Conservation (phyloP, 2,888 invertebrate genomes). For the Leptinotarsa juncta region DNA sequence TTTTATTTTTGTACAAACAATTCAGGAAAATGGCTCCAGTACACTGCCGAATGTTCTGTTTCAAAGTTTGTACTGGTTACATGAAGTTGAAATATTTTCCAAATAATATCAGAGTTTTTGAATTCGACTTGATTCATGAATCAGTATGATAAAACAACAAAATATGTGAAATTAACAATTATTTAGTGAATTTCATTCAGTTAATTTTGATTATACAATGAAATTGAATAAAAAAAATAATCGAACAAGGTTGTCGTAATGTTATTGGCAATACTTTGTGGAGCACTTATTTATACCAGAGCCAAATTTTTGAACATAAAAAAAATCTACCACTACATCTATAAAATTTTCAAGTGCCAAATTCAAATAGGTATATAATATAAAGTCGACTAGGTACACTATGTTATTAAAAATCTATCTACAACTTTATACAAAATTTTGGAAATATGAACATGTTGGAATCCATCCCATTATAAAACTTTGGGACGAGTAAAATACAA, state of each 20-base stretch:
- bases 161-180: too few relatives aligned
- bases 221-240: background rate
- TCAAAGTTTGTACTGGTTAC: too few relatives aligned
- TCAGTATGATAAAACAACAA: too few relatives aligned
- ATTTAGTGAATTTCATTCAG: too few relatives aligned
- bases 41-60: background rate
- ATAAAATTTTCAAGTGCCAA: constrained; percentile 57
- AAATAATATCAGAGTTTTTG: too few relatives aligned
- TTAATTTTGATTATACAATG: background rate
- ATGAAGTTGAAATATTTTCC: too few relatives aligned
- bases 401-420: constrained; percentile 60
- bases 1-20: constrained; percentile 38
- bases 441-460: constrained; percentile 51
- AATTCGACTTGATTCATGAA: too few relatives aligned
- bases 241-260: background rate
- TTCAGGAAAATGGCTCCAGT: constrained; percentile 29
- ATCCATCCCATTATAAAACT: constrained; percentile 30
- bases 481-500: constrained; percentile 40
- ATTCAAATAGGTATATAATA: constrained; percentile 52
- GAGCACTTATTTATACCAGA: constrained; percentile 7
- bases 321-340: constrained; percentile 47
- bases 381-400: constrained; percentile 60
- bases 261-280: background rate
- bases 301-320: constrained; percentile 24
- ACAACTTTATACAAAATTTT: constrained; percentile 58